Percentiles rank a stretch among this genome's conserved stretches.
These are phyloP conservation scores for Barbus barbus DNA, from an alignment of 2,113 vertebrate species.

Conservation along the genomic window DNA sequence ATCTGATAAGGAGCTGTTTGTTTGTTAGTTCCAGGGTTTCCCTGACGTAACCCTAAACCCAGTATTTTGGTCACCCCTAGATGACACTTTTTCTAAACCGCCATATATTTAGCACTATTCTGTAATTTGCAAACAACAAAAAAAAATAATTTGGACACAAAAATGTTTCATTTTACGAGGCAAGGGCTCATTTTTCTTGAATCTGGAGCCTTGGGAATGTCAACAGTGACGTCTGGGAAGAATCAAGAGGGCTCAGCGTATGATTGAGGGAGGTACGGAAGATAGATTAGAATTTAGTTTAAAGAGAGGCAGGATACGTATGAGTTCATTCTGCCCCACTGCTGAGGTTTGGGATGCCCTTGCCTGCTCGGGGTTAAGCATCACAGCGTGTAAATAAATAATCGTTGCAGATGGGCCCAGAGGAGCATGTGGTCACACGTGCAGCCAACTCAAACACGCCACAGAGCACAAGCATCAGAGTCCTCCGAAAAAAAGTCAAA, in stretches of 20 bases:
- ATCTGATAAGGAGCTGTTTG: neutral
- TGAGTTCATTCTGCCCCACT: neutral
- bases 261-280: neutral
- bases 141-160: neutral
- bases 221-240: constrained; percentile 24
- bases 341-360: constrained; percentile 40
- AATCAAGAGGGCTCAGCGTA: neutral
- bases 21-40: neutral
- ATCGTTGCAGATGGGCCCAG: constrained; percentile 36
- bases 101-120: neutral
- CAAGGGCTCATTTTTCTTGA: neutral
- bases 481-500: neutral
- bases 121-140: constrained; percentile 10
- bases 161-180: neutral
- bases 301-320: neutral
- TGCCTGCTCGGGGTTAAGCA: constrained; percentile 17
- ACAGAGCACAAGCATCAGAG: neutral
- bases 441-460: constrained; percentile 40
- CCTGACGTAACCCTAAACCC: neutral
- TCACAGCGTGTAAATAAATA: constrained; percentile 46
- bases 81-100: neutral
- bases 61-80: neutral
- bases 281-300: neutral
- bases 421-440: constrained; percentile 35
- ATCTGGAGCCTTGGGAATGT: constrained; percentile 20